Evolutionary conservation across 1,140 invertebrate genomes (phyloP).

Genomic region (Pseudachorutes palmiensis): DNA sequence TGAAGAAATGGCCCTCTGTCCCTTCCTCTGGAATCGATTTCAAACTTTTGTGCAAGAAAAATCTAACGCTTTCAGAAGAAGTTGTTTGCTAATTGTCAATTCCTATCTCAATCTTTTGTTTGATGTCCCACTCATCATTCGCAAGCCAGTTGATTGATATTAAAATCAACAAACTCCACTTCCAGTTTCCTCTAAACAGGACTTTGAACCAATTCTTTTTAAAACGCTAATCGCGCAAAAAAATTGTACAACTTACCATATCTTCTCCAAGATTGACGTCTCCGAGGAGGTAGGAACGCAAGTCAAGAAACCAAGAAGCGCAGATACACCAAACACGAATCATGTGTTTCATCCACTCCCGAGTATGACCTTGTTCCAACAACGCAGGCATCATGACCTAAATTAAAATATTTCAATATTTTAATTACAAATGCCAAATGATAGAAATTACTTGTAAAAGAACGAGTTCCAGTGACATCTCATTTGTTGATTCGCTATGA

Average conservation of each 20-base stretch:
- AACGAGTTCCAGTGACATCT: slow-evolving; percentile 86
- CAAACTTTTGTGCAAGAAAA: slow-evolving; percentile 28
- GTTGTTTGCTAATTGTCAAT: slow-evolving; percentile 31
- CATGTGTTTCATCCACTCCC: slow-evolving; percentile 81
- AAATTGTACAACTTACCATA: slow-evolving; percentile 26
- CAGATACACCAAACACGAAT: slow-evolving; percentile 80
- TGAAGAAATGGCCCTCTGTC: background rate
- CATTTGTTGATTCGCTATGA: slow-evolving; percentile 60
- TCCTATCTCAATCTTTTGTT: slow-evolving; percentile 36
- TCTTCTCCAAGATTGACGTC: slow-evolving; percentile 44
- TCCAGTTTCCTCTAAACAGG: no score
- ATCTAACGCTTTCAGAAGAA: slow-evolving; percentile 22
- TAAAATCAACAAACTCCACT: no score
- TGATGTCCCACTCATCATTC: slow-evolving; percentile 30
- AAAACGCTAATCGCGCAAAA: background rate
- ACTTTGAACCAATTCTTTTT: background rate
- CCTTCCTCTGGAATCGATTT: background rate
- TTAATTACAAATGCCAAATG: slow-evolving; percentile 46
- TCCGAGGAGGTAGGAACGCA: slow-evolving; percentile 81
- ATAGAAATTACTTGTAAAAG: slow-evolving; percentile 82
- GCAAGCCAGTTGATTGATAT: slow-evolving; percentile 8
- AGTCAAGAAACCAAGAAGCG: slow-evolving; percentile 73
- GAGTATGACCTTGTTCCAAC: slow-evolving; percentile 89
- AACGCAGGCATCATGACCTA: slow-evolving; percentile 77
- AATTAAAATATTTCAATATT: slow-evolving; percentile 40